A percentile compares a stretch with the other conserved stretches of the same genome.
These are phyloP conservation scores for Rutilus rutilus DNA, from an alignment of 2,113 vertebrate genomes.

Conservation along the genomic window DNA sequence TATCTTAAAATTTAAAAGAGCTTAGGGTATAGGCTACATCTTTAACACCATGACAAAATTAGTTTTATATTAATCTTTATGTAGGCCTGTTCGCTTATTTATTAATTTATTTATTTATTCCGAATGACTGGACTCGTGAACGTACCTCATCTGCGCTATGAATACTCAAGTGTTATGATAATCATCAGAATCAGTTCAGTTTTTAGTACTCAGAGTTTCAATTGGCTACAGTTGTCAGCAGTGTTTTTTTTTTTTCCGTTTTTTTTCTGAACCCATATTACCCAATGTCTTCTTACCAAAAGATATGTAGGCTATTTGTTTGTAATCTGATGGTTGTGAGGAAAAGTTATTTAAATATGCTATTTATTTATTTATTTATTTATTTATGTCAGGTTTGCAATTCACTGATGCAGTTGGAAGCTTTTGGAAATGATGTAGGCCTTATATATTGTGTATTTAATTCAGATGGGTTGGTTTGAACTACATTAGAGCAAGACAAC, in stretches of 20 bases:
- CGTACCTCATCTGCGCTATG: neutral
- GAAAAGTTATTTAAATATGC: neutral
- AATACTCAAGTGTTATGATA: neutral
- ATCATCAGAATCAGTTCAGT: neutral
- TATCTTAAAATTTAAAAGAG: neutral
- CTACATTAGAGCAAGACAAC: neutral
- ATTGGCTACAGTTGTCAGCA: too few relatives aligned
- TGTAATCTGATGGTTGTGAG: neutral
- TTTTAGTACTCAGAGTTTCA: too few relatives aligned
- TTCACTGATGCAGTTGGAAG: neutral
- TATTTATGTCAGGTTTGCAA: neutral
- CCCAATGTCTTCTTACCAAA: too few relatives aligned
- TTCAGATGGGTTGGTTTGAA: neutral
- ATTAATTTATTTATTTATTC: neutral
- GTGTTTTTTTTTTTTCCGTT: too few relatives aligned
- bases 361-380: neutral
- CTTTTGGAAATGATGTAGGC: neutral
- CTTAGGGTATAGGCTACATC: neutral
- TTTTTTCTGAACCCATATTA: too few relatives aligned
- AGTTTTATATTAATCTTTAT: neutral
- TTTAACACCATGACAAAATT: neutral
- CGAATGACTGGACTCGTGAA: too few relatives aligned
- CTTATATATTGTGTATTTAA: neutral
- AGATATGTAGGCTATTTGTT: neutral
- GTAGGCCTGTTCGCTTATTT: neutral